Conservation (phyloP, 2,888 invertebrate genomes). For the Cheilosia soror region DNA sequence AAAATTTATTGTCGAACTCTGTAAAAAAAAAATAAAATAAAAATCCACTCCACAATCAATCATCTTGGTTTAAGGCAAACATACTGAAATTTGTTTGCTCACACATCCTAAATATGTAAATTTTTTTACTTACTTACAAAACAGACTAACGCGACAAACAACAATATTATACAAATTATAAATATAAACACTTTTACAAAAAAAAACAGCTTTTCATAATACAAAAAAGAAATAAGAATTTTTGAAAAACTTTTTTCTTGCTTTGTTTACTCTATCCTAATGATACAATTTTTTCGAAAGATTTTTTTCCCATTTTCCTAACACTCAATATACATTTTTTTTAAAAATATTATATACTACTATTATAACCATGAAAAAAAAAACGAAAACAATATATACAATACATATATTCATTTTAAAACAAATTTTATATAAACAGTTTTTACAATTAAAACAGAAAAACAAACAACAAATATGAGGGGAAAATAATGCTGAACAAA, state of each 20-base stretch:
- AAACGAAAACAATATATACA: conserved; percentile 57
- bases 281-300: conserved; percentile 66
- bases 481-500: conserved; percentile 65
- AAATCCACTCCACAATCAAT: conserved; percentile 19
- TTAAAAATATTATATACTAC: conserved; percentile 68
- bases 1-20: not conserved
- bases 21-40: not conserved
- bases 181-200: conserved; percentile 43
- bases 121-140: conserved; percentile 33
- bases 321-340: conserved; percentile 73
- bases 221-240: conserved; percentile 34
- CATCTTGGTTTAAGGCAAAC: conserved; percentile 6
- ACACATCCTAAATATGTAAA: conserved; percentile 24
- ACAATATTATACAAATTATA: conserved; percentile 36
- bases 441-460: conserved; percentile 57
- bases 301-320: conserved; percentile 73
- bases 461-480: conserved; percentile 44
- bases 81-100: conserved; percentile 7
- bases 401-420: conserved; percentile 65
- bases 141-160: conserved; percentile 64
- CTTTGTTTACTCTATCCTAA: conserved; percentile 68
- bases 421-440: conserved; percentile 71
- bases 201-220: conserved; percentile 62
- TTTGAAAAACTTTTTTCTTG: conserved; percentile 45
- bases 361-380: conserved; percentile 63